Evolutionary conservation across 2,113 vertebrate species (phyloP).

Genomic region (Calidris pugnax): DNA sequence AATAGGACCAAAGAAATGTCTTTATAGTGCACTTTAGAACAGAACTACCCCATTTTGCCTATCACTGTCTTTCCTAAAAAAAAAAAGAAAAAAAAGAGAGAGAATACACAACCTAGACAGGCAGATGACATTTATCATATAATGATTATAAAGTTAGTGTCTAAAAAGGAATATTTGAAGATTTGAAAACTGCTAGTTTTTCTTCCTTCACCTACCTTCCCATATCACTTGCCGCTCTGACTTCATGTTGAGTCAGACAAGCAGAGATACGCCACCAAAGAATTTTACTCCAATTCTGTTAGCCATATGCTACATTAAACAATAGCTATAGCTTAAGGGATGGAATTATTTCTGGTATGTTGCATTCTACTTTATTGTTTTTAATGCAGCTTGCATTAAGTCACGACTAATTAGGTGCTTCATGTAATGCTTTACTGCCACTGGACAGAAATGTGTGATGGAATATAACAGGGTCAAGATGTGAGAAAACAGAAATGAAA

Average conservation of each 20-base stretch:
- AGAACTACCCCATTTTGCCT: not conserved
- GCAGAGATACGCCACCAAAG: not conserved
- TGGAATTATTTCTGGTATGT: not conserved
- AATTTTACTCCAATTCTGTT: not conserved
- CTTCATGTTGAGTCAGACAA: not conserved
- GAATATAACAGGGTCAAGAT: not conserved
- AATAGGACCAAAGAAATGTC: not conserved
- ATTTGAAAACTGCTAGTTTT: not conserved
- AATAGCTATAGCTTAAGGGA: not conserved
- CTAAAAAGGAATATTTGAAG: not conserved
- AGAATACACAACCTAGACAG: not conserved
- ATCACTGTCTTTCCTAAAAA: not conserved
- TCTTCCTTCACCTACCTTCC: not conserved
- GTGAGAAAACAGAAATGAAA: not conserved
- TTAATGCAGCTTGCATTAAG: not conserved
- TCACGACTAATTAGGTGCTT: not conserved
- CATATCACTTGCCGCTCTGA: not conserved
- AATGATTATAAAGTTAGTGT: not conserved
- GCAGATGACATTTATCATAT: not conserved
- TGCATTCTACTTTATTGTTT: not conserved
- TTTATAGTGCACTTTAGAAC: not conserved
- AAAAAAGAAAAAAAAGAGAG: rapidly evolving
- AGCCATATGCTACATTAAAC: constrained; percentile 3
- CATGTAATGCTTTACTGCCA: not conserved
- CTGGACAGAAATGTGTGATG: not conserved